Evolutionary conservation across 2,113 vertebrate genomes (phyloP).

Genomic region (Amblyopsis rosae): DNA sequence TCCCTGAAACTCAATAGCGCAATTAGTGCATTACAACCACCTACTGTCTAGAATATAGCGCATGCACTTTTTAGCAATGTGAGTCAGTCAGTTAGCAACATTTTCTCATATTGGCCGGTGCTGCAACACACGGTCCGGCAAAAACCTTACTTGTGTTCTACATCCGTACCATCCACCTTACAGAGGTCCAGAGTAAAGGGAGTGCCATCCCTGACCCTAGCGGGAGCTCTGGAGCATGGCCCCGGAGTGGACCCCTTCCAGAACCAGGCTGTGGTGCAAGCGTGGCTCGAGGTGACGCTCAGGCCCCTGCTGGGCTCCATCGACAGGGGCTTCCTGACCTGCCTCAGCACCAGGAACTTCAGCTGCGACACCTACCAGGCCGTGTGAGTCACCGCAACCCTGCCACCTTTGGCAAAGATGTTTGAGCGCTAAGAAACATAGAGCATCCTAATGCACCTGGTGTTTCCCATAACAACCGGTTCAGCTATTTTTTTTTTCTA

Average conservation of each 20-base stretch:
- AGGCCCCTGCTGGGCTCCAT: slow-evolving; percentile 70
- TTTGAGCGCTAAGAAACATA: too few relatives aligned
- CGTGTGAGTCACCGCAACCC: slow-evolving; percentile 50
- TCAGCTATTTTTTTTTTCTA: too few relatives aligned
- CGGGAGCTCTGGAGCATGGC: slow-evolving; percentile 41
- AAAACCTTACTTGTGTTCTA: not conserved
- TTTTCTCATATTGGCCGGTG: too few relatives aligned
- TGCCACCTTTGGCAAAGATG: not conserved
- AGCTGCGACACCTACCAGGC: slow-evolving; percentile 76
- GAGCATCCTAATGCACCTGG: too few relatives aligned
- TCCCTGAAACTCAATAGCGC: too few relatives aligned
- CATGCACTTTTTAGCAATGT: too few relatives aligned
- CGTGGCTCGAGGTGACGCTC: slow-evolving; percentile 74
- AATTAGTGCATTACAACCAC: too few relatives aligned
- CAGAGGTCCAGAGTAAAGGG: slow-evolving; percentile 61
- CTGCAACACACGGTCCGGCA: not conserved
- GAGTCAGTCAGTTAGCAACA: too few relatives aligned
- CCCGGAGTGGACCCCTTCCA: slow-evolving; percentile 42
- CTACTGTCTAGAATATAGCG: too few relatives aligned
- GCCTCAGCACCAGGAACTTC: slow-evolving; percentile 76
- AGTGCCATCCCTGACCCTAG: slow-evolving; percentile 55
- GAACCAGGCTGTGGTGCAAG: slow-evolving; percentile 63
- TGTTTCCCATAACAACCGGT: too few relatives aligned
- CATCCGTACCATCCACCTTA: too few relatives aligned
- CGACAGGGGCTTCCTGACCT: slow-evolving; percentile 70